Evolutionary conservation across 1,140 invertebrate species (phyloP).

Genomic region (Agraylea sexmaculata): DNA sequence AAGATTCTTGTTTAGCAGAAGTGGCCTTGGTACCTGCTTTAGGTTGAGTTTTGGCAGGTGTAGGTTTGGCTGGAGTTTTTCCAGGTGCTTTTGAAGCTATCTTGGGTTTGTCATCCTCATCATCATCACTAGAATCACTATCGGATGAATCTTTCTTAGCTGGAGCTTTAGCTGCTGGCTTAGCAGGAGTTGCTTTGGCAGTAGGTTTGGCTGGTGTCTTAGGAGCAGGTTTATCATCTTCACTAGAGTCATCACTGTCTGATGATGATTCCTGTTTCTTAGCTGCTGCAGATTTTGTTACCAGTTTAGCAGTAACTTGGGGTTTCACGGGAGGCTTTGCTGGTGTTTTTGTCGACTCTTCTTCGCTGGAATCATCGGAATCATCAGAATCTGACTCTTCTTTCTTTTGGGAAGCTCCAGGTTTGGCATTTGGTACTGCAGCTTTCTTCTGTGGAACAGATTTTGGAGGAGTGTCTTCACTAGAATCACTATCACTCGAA

Average conservation of each 20-base stretch:
- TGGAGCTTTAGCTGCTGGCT: conserved; percentile 14
- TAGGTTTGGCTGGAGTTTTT: conserved; percentile 23
- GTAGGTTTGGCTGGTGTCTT: conserved; percentile 9
- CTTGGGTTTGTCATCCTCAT: too few species aligned
- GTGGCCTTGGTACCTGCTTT: conserved; percentile 15
- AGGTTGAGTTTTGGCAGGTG: conserved; percentile 22
- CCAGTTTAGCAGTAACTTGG: conserved; percentile 9
- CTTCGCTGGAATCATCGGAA: conserved; percentile 26
- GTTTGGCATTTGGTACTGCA: conserved; percentile 19
- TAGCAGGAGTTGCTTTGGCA: conserved; percentile 12
- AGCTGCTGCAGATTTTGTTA: conserved; percentile 17
- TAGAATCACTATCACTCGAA: conserved; percentile 26
- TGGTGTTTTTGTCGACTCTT: conserved; percentile 23
- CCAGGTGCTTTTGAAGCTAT: conserved; percentile 25
- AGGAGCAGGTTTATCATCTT: conserved; percentile 9
- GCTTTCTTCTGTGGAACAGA: conserved; percentile 17
- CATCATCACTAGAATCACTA: conserved; percentile 23
- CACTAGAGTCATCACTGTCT: conserved; percentile 8
- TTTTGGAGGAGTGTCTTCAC: conserved; percentile 23
- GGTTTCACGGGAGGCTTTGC: conserved; percentile 24
- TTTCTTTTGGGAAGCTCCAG: conserved; percentile 19
- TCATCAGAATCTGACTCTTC: conserved; percentile 22
- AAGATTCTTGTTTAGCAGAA: conserved; percentile 30
- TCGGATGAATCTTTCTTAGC: conserved; percentile 12
- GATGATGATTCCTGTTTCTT: conserved; percentile 30